These are phyloP conservation scores for Takifugu bimaculatus DNA, from an alignment of 2,113 vertebrate genomes.

Conservation along the genomic window DNA sequence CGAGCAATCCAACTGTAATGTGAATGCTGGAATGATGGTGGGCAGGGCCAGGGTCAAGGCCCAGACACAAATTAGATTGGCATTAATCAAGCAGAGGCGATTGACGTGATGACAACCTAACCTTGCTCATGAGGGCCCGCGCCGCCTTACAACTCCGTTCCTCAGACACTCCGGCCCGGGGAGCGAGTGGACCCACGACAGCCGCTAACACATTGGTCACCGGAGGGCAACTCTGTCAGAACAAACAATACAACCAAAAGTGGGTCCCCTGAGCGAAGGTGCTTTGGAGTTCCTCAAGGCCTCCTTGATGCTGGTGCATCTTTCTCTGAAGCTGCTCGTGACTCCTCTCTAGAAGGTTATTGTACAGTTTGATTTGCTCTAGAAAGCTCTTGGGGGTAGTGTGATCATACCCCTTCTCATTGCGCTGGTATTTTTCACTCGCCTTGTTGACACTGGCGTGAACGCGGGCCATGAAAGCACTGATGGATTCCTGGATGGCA, in stretches of 20 bases:
- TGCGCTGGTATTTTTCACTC: conserved; percentile 75
- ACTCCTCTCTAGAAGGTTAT: conserved; percentile 77
- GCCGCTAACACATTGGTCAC: conserved; percentile 80
- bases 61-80: conserved; percentile 61
- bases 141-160: conserved; percentile 81
- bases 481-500: conserved; percentile 77
- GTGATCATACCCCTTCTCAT: conserved; percentile 79
- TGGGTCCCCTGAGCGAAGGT: conserved; percentile 76
- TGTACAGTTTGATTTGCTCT: conserved; percentile 80
- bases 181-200: conserved; percentile 81
- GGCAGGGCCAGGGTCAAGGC: conserved; percentile 64
- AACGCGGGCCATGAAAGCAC: conserved; percentile 82
- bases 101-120: conserved; percentile 67
- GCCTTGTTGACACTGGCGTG: conserved; percentile 78
- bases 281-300: conserved; percentile 78
- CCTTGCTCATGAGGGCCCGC: conserved; percentile 82
- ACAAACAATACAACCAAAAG: not conserved
- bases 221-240: conserved; percentile 79
- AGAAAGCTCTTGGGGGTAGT: conserved; percentile 83
- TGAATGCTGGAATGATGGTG: conserved; percentile 37
- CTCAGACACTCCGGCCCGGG: conserved; percentile 73
- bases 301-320: conserved; percentile 74
- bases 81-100: conserved; percentile 67
- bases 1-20: conserved; percentile 47
- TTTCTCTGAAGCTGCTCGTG: conserved; percentile 64